Base-by-base conservation (phyloP, 2,888 invertebrate species). In the Sesia apiformis region DNA sequence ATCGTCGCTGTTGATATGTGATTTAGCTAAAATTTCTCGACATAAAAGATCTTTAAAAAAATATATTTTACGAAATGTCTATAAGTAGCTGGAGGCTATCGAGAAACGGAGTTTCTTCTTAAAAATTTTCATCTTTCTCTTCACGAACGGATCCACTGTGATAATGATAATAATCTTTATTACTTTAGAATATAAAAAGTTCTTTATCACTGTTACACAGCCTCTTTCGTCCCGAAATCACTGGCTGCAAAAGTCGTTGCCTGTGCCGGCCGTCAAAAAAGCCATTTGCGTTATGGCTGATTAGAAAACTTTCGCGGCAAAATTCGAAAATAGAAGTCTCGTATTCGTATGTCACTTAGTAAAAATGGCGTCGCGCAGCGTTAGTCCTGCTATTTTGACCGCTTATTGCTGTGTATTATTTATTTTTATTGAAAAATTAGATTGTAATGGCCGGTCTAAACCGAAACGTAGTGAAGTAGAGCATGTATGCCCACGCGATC, bases 361-460 rank as follows among this genome's bases (percentile, higher is more conserved):
- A 60, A 78, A 74, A 72, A 78, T 78, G 76, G 78, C 80, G 70
- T 58, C 60, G 55, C 57, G 57, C 63, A 7, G 69, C 67, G 65
- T 69, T 75, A 75, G 72, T 60, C 69, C 58, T 62, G 73, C 71
- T 84, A 82, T 84, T 86, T 83, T 83, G 80, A 80, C 81, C 76
- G 76, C 70, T 76, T 69, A 72, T 72, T 70, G 64, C 66, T 65
- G 62, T 72, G 72, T 76, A 82, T 78, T 84, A 81, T 84, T 81
- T 86, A 84, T 81, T 84, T 86, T 76, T 87, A 86, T 87, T 88
- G 83, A 74, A 84, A 84, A 84, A 88, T 87, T 81, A 83, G 81
- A 65, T 76, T 76, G 70, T 82, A 83, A 84, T 80, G 72, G 76
- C 69, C 74, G 76, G 79, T 79, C 23, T 76, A 52, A 40, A 51